Conservation (phyloP, 2,113 vertebrate genomes). For the Hucho hucho region DNA sequence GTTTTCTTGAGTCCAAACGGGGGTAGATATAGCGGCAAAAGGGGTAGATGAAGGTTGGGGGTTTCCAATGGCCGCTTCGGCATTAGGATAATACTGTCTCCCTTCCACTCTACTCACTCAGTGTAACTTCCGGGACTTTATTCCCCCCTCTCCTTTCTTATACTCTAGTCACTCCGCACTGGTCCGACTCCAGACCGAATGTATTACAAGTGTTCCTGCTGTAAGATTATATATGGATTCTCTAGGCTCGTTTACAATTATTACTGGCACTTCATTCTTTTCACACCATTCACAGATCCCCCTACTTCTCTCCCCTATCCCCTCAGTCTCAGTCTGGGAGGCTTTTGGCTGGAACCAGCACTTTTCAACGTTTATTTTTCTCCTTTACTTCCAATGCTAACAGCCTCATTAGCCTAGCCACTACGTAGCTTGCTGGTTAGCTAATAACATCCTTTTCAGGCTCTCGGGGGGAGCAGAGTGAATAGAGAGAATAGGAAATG, state of each 20-base stretch:
- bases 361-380: too few relatives aligned
- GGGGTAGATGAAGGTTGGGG: conserved; percentile 9
- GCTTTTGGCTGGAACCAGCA: conserved; percentile 71
- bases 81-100: too few relatives aligned
- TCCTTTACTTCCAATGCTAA: conserved; percentile 29
- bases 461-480: not conserved
- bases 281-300: conserved; percentile 90
- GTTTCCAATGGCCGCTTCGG: too few relatives aligned
- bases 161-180: not conserved
- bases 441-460: conserved; percentile 23
- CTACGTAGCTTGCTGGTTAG: not conserved
- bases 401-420: conserved; percentile 34
- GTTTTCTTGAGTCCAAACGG: too few relatives aligned
- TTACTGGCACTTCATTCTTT: conserved; percentile 88
- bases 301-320: conserved; percentile 56
- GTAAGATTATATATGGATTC: conserved; percentile 86
- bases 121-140: too few relatives aligned
- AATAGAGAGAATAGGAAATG: conserved; percentile 34
- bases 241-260: conserved; percentile 85
- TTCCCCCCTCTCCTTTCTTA: conserved; percentile 50
- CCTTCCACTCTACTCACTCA: conserved; percentile 9
- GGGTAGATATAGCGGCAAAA: too few relatives aligned
- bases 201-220: conserved; percentile 85
- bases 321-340: conserved; percentile 42
- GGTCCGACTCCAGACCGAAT: conserved; percentile 81